Evolutionary conservation across 2,888 invertebrate species (phyloP).

Genomic region (Nemoura dubitans): DNA sequence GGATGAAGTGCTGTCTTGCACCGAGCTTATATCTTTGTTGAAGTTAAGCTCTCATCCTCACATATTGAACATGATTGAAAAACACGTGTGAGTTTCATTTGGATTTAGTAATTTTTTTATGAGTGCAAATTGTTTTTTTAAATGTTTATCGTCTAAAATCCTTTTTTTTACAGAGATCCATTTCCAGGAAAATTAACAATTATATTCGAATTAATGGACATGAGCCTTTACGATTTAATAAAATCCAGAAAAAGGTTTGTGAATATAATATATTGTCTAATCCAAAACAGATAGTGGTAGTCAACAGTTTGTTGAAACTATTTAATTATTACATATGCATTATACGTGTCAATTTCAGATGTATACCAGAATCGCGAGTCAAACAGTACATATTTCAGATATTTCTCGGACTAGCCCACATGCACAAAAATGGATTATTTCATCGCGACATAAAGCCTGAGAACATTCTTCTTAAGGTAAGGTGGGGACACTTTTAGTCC

Average conservation of each 20-base stretch:
- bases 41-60: conserved; percentile 69
- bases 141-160: background rate
- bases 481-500: conserved; percentile 45
- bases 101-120: conserved; percentile 36
- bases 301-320: conserved; percentile 55
- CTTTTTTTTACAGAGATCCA: conserved; percentile 63
- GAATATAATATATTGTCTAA: background rate
- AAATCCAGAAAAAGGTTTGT: conserved; percentile 63
- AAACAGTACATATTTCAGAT: conserved; percentile 70
- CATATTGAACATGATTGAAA: conserved; percentile 70
- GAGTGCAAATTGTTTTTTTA: conserved; percentile 31
- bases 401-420: conserved; percentile 68
- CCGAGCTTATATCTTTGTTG: conserved; percentile 70
- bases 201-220: conserved; percentile 75
- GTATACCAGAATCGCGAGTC: conserved; percentile 65
- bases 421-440: conserved; percentile 70
- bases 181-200: conserved; percentile 67
- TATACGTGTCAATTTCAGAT: conserved; percentile 54
- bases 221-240: conserved; percentile 73
- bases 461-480: conserved; percentile 71
- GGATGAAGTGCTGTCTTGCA: conserved; percentile 62
- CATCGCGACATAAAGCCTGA: conserved; percentile 78
- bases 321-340: conserved; percentile 47
- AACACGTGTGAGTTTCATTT: conserved; percentile 66
- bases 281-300: no score